Conservation (phyloP, 2,888 invertebrate genomes). For the Tryphoninae sp. region DNA sequence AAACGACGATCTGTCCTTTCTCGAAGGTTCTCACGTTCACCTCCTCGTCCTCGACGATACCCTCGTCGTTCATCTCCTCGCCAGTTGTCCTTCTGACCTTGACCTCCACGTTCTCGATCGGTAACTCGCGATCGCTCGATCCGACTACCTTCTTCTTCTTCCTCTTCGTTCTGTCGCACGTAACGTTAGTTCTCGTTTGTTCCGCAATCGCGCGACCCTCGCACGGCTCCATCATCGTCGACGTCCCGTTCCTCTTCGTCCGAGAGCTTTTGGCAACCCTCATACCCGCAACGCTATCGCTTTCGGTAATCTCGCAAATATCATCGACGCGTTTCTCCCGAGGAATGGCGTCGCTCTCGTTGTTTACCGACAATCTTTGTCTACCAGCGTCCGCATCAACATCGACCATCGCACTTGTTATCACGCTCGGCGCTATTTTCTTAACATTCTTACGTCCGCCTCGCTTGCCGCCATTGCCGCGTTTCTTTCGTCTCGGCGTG, state of each 20-base stretch:
- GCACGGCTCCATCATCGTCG: conserved; percentile 12
- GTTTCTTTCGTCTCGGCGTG: conserved; percentile 66
- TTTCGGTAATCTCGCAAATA: conserved; percentile 77
- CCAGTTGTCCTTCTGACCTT: conserved; percentile 64
- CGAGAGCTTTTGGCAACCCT: conserved; percentile 80
- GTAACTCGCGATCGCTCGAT: conserved; percentile 36
- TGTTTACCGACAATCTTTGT: conserved; percentile 43
- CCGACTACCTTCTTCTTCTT: conserved; percentile 7
- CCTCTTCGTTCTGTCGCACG: conserved; percentile 19
- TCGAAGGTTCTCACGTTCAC: conserved; percentile 76
- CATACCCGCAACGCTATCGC: conserved; percentile 80
- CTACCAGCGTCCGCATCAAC: conserved; percentile 46
- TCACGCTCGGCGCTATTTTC: conserved; percentile 1
- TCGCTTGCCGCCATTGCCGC: conserved; percentile 64
- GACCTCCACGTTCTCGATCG: conserved; percentile 64
- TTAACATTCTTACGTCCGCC: conserved; percentile 53
- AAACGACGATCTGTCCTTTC: conserved; percentile 78
- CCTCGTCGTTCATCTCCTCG: conserved; percentile 64
- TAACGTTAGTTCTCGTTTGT: conserved; percentile 1
- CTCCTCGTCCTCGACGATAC: conserved; percentile 65
- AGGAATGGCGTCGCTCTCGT: conserved; percentile 28
- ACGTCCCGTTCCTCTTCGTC: conserved; percentile 66
- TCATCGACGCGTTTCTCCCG: conserved; percentile 45
- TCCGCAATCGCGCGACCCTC: conserved; percentile 26
- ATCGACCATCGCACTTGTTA: neutral